Evolutionary conservation across 2,888 invertebrate species (phyloP), one percentile per base, ranked within the genome.

Genomic region (Junonia oenone): DNA sequence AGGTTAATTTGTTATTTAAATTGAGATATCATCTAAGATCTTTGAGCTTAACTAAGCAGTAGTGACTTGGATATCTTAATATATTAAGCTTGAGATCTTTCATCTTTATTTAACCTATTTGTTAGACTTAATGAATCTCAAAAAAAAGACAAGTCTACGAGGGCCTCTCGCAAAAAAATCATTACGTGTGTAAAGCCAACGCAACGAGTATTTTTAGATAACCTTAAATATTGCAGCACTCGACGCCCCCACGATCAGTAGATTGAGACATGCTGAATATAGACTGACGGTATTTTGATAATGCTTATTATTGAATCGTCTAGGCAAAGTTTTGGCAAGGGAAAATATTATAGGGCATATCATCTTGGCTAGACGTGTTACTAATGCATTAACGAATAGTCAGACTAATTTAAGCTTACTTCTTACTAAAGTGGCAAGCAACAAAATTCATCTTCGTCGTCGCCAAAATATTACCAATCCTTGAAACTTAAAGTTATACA

Each of bases 191-290:
- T 49, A 37, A 62, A 66, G 71, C 66, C 64, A 63, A 72, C 73
- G 75, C 68, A 75, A 71, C 62, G 57, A 62, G 55, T 83, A 82
- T 83, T 82, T 81, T 72, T 81, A 81, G 81, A 73, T 64, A 74
- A 76, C 75, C 75, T 77, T 73, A 76, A 72, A 72, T 73, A 70
- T 69, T 75, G 71, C 72, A 68, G 67, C 66, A 65, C 64, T 59
- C 57, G 35, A 60, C 80, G 73, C 78, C 79, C 74, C 69, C 60
- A 52, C 58, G 52, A 52, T 58, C 49, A 35, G 40, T 58, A 50
- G 40, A 46, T 37, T 38, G 55, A 60, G 55, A 58, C 60, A 37
- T 17, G 46, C 49, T 53, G 38, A 52, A 58, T 60, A 52, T 60
- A 60, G 43, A 51, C 38, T 55, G 29, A 22, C 43, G 48, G 57